Base-by-base conservation (phyloP, 2,888 invertebrate species). In the Noctua janthe region DNA sequence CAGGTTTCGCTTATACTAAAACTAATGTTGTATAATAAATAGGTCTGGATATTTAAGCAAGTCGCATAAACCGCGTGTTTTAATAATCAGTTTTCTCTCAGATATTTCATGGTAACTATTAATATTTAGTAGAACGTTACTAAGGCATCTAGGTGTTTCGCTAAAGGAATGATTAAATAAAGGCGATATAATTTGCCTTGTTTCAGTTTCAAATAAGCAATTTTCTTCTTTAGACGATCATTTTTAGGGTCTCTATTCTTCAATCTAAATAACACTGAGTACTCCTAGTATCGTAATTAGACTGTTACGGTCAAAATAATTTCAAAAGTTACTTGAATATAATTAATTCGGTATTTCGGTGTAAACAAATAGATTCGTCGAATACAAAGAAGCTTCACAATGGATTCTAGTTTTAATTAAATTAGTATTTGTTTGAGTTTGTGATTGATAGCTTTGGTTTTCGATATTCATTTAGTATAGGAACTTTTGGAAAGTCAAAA, bases 341-440 rank as follows among this genome's bases (percentile, higher is more conserved):
- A 54, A 86, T 69, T 59, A 69, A 75, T 79, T 71, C 29, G 4
- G 23, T 66, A 62, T 73, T 79, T 71, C 29, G 4, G 23, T 66
- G 67, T 73, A 69, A 83, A 74, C 64, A 81, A 83, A 83, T 81
- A 75, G 13, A 64, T 39, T 80, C 66, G 20, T 71, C 47, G 20
- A 73, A 67, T 17, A 80, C 75, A 80, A 70, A 79, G 17, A 0
- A 20, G 71, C 39, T 78, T 54, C 43, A 43, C 8, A 43, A 3
- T 35, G 11, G 73, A 70, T 78, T 62, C 43, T 66, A 80, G 23
- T 75, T 77, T 15, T 82, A 82, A 80, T 80, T 72, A 77, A 71
- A 75, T 84, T 82, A 1, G 62, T 64, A 77, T 67, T 64, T 64
- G 64, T 77, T 74, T 70, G 62, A 71, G 71, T 81, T 84, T 73